Conservation (phyloP, 1,140 invertebrate genomes). For the Onthophagus taurus region DNA sequence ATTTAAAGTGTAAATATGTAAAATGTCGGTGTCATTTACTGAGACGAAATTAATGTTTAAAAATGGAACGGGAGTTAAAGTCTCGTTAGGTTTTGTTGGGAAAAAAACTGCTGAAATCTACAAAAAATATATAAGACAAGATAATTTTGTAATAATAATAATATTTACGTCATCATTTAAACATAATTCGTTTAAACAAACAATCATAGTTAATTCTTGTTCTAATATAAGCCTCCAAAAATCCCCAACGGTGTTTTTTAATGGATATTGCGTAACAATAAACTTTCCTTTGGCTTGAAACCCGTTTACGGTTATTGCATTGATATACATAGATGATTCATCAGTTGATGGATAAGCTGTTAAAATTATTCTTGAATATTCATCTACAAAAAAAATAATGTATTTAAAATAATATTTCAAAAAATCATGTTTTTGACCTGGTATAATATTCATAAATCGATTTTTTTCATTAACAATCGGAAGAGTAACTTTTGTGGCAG, state of each 20-base stretch:
- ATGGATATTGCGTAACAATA: slow-evolving; percentile 44
- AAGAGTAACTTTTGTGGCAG: neutral
- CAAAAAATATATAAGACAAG: slow-evolving; percentile 1
- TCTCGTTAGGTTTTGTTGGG: slow-evolving; percentile 11
- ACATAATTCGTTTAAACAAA: slow-evolving; percentile 40
- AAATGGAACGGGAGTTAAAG: slow-evolving; percentile 16
- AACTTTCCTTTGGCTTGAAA: slow-evolving; percentile 36
- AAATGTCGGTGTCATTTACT: neutral
- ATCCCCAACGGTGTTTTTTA: slow-evolving; percentile 43
- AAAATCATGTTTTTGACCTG: too few relatives aligned
- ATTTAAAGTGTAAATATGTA: neutral
- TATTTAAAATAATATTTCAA: too few relatives aligned
- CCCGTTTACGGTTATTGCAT: slow-evolving; percentile 54
- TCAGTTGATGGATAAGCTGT: slow-evolving; percentile 13
- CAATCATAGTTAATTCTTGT: slow-evolving; percentile 43
- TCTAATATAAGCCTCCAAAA: slow-evolving; percentile 57
- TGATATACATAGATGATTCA: slow-evolving; percentile 47
- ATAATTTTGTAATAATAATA: slow-evolving; percentile 2
- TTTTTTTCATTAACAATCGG: slow-evolving; percentile 18
- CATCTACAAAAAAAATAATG: neutral
- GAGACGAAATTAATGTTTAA: neutral
- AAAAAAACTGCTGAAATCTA: slow-evolving; percentile 19
- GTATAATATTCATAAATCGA: slow-evolving; percentile 20
- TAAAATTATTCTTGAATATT: slow-evolving; percentile 10
- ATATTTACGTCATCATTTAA: slow-evolving; percentile 19